phyloP scores from a whole-genome alignment of 2,888 invertebrate species.

The Nomada ferruginata region DNA sequence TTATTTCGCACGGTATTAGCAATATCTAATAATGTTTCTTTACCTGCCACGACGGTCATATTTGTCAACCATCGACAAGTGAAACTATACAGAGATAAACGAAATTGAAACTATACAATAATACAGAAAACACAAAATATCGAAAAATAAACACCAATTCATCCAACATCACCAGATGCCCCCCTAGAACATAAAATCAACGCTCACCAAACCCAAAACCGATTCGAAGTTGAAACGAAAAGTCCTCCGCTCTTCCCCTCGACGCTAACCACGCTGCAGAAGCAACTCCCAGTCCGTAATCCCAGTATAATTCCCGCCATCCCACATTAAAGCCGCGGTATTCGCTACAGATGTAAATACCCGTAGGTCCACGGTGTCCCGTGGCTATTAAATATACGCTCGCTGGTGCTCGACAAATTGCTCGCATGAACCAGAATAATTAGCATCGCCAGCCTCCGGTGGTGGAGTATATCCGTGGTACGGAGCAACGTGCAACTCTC shows the following conservation, averaged over 20 bases:
- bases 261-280: neutral
- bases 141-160: neutral
- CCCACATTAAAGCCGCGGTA: conserved; percentile 66
- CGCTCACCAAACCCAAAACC: too few species aligned
- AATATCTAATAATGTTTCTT: too few species aligned
- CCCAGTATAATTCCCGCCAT: conserved; percentile 68
- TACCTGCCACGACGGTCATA: too few species aligned
- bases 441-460: conserved; percentile 78
- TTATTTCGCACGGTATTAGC: too few species aligned
- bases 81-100: too few species aligned
- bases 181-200: too few species aligned
- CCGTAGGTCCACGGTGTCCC: conserved; percentile 74
- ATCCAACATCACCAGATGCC: neutral
- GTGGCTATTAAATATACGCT: conserved; percentile 79
- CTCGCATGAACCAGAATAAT: conserved; percentile 82
- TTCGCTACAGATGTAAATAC: conserved; percentile 81
- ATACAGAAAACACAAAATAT: neutral
- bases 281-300: conserved; percentile 49
- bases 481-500: conserved; percentile 24
- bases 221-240: too few species aligned
- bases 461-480: conserved; percentile 32
- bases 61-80: too few species aligned
- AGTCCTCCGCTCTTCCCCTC: too few species aligned
- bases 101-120: too few species aligned
- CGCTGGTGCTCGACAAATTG: conserved; percentile 80